A percentile compares a stretch with the other conserved stretches of the same genome.
These are phyloP conservation scores for Lepidurus apus DNA, from an alignment of 1,140 invertebrate species.

Conservation along the genomic window DNA sequence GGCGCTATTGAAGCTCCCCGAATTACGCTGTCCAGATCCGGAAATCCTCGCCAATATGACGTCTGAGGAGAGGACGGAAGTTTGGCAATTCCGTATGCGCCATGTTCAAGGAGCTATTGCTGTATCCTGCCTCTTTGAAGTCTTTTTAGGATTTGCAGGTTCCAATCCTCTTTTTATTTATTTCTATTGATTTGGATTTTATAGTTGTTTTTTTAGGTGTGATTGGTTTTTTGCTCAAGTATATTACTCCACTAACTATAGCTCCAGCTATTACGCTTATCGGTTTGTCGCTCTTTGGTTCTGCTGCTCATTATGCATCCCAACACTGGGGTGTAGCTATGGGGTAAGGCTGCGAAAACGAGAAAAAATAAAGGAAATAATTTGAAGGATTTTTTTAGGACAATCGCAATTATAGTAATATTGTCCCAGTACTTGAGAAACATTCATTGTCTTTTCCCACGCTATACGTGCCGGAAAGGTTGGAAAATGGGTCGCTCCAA, in stretches of 20 bases:
- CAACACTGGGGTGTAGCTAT: constrained; percentile 46
- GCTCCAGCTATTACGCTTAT: constrained; percentile 47
- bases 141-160: constrained; percentile 63
- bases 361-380: too few relatives aligned
- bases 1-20: constrained; percentile 68
- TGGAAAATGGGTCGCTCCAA: constrained; percentile 1
- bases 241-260: constrained; percentile 49
- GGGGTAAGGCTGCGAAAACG: constrained; percentile 40
- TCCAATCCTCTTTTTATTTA: neutral
- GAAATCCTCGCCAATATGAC: constrained; percentile 53
- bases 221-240: constrained; percentile 44
- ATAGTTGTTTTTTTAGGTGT: constrained; percentile 12
- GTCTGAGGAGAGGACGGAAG: constrained; percentile 52
- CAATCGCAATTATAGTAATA: constrained; percentile 68
- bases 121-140: constrained; percentile 70
- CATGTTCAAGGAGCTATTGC: constrained; percentile 79
- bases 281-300: constrained; percentile 45
- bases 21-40: constrained; percentile 66
- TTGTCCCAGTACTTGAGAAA: constrained; percentile 75
- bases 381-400: constrained; percentile 53
- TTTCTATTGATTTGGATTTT: neutral
- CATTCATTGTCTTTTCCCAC: constrained; percentile 58
- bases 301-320: constrained; percentile 42
- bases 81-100: constrained; percentile 74
- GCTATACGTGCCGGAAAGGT: constrained; percentile 45